Conservation (phyloP, 2,113 vertebrate species). For the Danionella cerebrum region DNA sequence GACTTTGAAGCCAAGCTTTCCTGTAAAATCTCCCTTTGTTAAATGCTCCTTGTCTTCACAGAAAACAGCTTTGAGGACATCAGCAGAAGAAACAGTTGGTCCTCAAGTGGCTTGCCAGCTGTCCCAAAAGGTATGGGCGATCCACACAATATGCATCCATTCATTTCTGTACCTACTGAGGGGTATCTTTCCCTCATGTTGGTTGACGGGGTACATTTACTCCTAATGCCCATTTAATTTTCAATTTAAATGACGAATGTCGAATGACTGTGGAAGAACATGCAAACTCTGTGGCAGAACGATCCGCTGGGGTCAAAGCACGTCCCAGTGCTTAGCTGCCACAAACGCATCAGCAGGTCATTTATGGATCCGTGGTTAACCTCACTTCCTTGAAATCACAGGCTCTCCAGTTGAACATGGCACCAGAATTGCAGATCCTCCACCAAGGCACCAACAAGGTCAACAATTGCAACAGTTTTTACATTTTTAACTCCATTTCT, state of each 20-base stretch:
- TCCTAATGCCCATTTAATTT: too few relatives aligned
- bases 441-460: constrained; percentile 58
- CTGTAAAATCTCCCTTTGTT: constrained; percentile 15
- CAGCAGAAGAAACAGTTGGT: constrained; percentile 68
- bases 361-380: too few relatives aligned
- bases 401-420: constrained; percentile 62
- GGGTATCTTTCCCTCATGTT: too few relatives aligned
- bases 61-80: constrained; percentile 69
- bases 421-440: constrained; percentile 55
- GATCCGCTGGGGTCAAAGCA: too few relatives aligned
- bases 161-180: too few relatives aligned
- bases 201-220: too few relatives aligned
- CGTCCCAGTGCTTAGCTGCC: too few relatives aligned
- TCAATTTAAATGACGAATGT: too few relatives aligned
- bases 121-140: constrained; percentile 58
- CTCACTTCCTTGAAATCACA: constrained; percentile 8
- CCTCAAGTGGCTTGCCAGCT: constrained; percentile 52
- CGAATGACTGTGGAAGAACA: too few relatives aligned
- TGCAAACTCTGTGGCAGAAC: too few relatives aligned
- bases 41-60: constrained; percentile 37
- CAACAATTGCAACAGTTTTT: background rate
- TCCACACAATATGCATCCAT: background rate
- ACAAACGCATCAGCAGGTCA: too few relatives aligned
- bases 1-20: constrained; percentile 47
- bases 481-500: background rate